phyloP scores from a whole-genome alignment of 2,888 invertebrate genomes.

The Horisme vitalbata region DNA sequence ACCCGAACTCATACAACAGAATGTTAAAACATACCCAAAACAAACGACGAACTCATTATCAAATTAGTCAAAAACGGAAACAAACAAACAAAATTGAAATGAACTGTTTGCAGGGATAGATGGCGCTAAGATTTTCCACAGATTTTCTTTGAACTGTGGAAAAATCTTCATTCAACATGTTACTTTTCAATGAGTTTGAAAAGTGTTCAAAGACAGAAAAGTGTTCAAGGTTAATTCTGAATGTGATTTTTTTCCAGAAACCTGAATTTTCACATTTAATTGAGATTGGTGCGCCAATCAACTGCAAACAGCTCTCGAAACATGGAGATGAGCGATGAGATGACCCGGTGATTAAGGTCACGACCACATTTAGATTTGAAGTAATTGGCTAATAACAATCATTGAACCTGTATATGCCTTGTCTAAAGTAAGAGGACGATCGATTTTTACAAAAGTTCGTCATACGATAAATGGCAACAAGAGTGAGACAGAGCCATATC shows the following conservation, averaged over 20 bases:
- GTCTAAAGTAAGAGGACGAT: too few relatives aligned
- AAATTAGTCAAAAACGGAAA: constrained; percentile 48
- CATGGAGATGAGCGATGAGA: constrained; percentile 61
- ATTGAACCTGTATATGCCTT: not conserved
- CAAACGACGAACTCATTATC: constrained; percentile 47
- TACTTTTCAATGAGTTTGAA: too few relatives aligned
- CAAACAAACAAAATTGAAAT: constrained; percentile 40
- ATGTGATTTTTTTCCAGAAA: too few relatives aligned
- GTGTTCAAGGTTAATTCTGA: too few relatives aligned
- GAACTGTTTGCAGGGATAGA: constrained; percentile 47
- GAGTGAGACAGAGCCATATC: too few relatives aligned
- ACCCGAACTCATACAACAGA: constrained; percentile 58
- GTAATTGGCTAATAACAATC: constrained; percentile 2
- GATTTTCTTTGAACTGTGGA: too few relatives aligned
- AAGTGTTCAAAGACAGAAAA: too few relatives aligned
- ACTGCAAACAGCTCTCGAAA: constrained; percentile 46
- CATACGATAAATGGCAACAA: too few relatives aligned
- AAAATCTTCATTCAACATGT: too few relatives aligned
- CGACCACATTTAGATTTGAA: constrained; percentile 12
- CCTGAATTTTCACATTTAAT: too few relatives aligned
- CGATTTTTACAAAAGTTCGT: too few relatives aligned
- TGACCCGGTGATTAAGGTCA: constrained; percentile 33
- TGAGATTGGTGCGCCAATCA: not conserved
- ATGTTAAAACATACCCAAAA: constrained; percentile 53
- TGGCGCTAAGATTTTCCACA: too few relatives aligned